Evolutionary conservation across 2,888 invertebrate species (phyloP), one percentile per base, ranked within the genome.

Genomic region (Ennomos quercinarius): DNA sequence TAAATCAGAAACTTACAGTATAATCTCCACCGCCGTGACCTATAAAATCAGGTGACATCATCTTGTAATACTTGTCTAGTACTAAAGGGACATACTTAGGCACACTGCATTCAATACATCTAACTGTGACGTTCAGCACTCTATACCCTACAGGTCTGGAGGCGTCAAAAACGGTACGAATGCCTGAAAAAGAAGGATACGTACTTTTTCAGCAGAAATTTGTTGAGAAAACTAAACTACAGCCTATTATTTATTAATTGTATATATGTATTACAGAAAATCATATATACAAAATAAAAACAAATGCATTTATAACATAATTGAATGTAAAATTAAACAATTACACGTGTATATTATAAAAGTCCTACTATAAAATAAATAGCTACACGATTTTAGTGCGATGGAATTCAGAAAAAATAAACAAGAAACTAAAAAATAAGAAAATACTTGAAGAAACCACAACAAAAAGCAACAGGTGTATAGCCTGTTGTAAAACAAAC

Each of bases 11-110:
- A 72, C 95, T 87, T 74, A 93, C 93, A 17, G 78, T 72, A 72
- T 92, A 96, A 2, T 95, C 95, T 70, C 96, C 96, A 0, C 96
- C 96, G 3, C 96, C 96, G 39, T 77, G 83, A 0, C 89, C 90
- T 47, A 96, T 71, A 71, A 94, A 96, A 48, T 93, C 89, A 0
- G 93, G 85, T 0, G 95, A 70, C 0, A 94, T 91, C 0, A 97
- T 77, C 46, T 93, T 93, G 82, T 97, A 97, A 61, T 87, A 89
- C 61, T 91, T 83, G 1, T 93, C 85, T 0, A 77, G 70, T 9
- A 93, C 82, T 27, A 97, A 77, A 0, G 94, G 88, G 64, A 94
- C 93, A 74, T 94, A 96, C 44, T 68, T 74, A 0, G 96, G 96
- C 1, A 95, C 79, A 0, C 85, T 75, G 75, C 96, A 97, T 13